Percentiles rank a stretch among this genome's conserved stretches.
Conservation (phyloP, 2,888 invertebrate genomes). For the Cancer borealis region DNA sequence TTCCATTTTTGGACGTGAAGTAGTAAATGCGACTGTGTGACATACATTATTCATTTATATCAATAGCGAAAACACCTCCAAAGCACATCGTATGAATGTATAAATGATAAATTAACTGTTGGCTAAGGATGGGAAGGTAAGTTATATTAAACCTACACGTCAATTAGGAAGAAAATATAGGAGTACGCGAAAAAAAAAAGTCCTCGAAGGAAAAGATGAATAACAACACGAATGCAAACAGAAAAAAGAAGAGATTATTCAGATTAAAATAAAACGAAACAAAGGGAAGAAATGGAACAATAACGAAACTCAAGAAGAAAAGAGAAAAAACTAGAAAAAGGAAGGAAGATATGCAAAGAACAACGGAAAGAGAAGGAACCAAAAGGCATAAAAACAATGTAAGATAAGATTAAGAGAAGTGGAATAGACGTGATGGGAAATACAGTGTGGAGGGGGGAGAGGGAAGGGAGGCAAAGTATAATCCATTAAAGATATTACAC, state of each 20-base stretch:
- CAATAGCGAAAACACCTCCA: neutral
- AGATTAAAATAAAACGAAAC: neutral
- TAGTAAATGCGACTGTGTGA: neutral
- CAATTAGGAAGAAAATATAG: too few relatives aligned
- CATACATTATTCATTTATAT: constrained; percentile 2
- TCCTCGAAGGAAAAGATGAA: too few relatives aligned
- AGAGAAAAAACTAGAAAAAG: neutral
- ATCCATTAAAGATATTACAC: neutral
- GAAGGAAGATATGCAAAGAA: neutral
- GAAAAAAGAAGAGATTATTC: neutral
- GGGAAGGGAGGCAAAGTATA: neutral
- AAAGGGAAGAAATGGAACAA: neutral
- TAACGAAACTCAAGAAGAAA: neutral
- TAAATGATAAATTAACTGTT: neutral
- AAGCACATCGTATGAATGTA: neutral
- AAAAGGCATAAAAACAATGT: neutral
- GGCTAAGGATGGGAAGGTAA: neutral
- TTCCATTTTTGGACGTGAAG: neutral
- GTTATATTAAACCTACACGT: neutral
- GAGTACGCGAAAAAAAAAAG: neutral
- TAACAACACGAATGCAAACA: neutral
- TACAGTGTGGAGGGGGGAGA: neutral
- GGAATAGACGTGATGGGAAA: neutral
- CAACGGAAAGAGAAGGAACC: neutral
- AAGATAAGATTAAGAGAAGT: neutral